Evolutionary conservation across 2,797 vertebrate genomes (phyloP).

Genomic region (Xenopus petersii): DNA sequence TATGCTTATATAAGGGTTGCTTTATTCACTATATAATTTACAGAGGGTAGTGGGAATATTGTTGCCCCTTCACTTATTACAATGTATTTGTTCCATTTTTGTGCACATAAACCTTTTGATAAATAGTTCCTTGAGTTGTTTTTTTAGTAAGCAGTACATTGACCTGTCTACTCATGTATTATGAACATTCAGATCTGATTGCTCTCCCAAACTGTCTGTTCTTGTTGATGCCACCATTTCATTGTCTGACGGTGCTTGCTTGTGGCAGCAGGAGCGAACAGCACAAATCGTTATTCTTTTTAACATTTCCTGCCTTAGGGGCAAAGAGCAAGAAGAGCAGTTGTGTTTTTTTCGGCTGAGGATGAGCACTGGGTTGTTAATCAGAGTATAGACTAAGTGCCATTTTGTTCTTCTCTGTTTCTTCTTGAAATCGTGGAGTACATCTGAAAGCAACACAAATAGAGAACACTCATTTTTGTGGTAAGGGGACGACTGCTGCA

Average conservation of each 20-base stretch:
- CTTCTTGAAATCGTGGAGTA: constrained; percentile 10
- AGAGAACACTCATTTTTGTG: no score
- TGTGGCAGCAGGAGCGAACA: constrained; percentile 9
- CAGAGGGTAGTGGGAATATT: no score
- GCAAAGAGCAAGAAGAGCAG: background rate
- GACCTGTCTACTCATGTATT: no score
- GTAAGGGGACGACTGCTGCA: no score
- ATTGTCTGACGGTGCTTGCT: background rate
- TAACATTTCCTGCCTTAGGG: constrained; percentile 15
- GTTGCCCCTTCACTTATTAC: no score
- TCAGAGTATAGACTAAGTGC: constrained; percentile 32
- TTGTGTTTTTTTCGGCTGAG: constrained; percentile 15
- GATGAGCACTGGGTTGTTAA: constrained; percentile 37
- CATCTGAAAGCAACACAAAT: constrained; percentile 28
- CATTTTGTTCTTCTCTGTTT: constrained; percentile 28
- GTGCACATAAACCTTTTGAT: no score
- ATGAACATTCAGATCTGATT: no score
- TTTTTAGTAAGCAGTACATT: no score
- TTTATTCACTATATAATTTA: no score
- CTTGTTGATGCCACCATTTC: background rate
- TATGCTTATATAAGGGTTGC: no score
- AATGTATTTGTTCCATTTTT: no score
- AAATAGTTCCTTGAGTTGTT: no score
- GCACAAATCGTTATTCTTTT: constrained; percentile 5
- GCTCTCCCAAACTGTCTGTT: background rate